Percentiles rank a stretch among this genome's conserved stretches.
These are phyloP conservation scores for Cerceris rybyensis DNA, from an alignment of 2,888 invertebrate genomes.

Conservation along the genomic window DNA sequence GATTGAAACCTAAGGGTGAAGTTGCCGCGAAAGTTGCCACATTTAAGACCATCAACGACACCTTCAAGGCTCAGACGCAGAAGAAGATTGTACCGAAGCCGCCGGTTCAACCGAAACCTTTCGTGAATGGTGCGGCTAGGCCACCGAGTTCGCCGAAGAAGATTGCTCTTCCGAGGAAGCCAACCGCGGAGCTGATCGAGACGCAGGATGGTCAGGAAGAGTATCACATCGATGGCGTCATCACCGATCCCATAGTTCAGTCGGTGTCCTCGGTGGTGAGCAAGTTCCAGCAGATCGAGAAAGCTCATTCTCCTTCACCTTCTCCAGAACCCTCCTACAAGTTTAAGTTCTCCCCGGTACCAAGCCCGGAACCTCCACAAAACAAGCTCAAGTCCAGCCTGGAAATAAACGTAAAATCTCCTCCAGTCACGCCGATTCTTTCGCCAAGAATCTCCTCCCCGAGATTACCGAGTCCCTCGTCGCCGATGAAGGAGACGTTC, in stretches of 20 bases:
- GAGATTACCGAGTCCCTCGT: slow-evolving; percentile 66
- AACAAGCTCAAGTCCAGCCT: slow-evolving; percentile 65
- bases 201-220: slow-evolving; percentile 64
- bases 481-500: slow-evolving; percentile 66
- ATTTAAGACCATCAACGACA: slow-evolving; percentile 86
- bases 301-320: slow-evolving; percentile 74
- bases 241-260: slow-evolving; percentile 76
- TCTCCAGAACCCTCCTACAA: slow-evolving; percentile 77
- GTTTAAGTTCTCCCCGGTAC: slow-evolving; percentile 75
- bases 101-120: slow-evolving; percentile 82
- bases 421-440: slow-evolving; percentile 71
- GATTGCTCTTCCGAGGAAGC: slow-evolving; percentile 63
- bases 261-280: slow-evolving; percentile 80
- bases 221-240: slow-evolving; percentile 74
- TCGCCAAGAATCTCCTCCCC: slow-evolving; percentile 74
- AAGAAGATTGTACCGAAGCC: slow-evolving; percentile 82
- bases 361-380: slow-evolving; percentile 76
- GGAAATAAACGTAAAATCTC: slow-evolving; percentile 72
- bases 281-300: slow-evolving; percentile 79
- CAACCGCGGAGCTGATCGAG: slow-evolving; percentile 73
- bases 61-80: slow-evolving; percentile 81
- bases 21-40: slow-evolving; percentile 87
- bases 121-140: slow-evolving; percentile 73
- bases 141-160: slow-evolving; percentile 79
- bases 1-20: slow-evolving; percentile 82